Base-by-base conservation (phyloP, 2,113 vertebrate genomes). In the Gallinago paraguaiae region DNA sequence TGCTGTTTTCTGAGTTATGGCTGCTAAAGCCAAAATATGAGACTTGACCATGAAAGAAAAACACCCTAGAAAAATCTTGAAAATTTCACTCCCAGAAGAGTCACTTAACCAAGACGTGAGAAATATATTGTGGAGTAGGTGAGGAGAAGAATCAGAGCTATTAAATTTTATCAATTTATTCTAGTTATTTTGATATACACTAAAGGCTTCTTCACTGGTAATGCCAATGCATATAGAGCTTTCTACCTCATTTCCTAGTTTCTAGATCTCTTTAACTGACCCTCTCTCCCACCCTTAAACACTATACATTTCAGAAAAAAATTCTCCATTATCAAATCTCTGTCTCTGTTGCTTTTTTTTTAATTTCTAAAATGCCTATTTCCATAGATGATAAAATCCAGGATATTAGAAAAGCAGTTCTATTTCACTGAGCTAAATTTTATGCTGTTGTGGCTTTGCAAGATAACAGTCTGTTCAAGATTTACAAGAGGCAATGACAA, bases 391-490 rank as follows among this genome's bases (percentile, higher is more conserved):
- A 85, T 69, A 64, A 82, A 90, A 48, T 27, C 20, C 65, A 70
- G 45, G 30, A 84, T 64, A 71, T 68, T 76, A 79, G 41, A 88
- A 88, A 92, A 91, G 45, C 50, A 67, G 17, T 35, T 83, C 63
- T 90, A 17, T 57, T 76, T 86, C 70, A 51, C 1, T 20, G 60
- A 90, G 82, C 43, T 92, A 57, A 77, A 82, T 84, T 88, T 92
- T 86, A 86, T 37, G 64, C 77, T 79, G 39, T 31, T 79, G 64
- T 88, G 88, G 51, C 53, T 88, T 77, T 61, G 81, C 59, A 75
- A 85, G 89, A 85, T 89, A 96, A 95, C 90, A 88, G 57, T 78
- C 79, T 88, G 77, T 48, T 92, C 30, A 67, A 93, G 41, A 72
- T 78, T 85, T 92, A 93, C 59, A 93, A 68, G 41, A 87, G 50